Percentiles rank a stretch among this genome's conserved stretches.
These are phyloP conservation scores for Nephila pilipes DNA, from an alignment of 1,140 invertebrate genomes.

Conservation along the genomic window DNA sequence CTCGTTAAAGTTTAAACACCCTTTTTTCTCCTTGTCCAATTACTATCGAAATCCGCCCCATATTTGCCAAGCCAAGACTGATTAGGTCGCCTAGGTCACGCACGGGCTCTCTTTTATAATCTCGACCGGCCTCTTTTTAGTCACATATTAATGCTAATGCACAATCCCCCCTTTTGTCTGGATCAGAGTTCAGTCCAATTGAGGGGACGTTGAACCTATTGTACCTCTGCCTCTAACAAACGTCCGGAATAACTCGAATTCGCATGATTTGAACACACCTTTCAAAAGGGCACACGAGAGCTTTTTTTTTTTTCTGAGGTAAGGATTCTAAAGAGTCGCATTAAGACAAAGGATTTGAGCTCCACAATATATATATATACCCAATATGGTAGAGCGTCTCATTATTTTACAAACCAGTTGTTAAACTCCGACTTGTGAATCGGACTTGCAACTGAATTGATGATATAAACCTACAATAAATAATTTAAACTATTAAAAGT, in stretches of 20 bases:
- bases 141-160: slow-evolving; percentile 41
- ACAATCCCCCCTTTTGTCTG: slow-evolving; percentile 50
- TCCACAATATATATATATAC: too few relatives aligned
- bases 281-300: background rate
- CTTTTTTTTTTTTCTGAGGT: background rate
- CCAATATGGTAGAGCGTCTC: too few relatives aligned
- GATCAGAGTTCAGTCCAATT: slow-evolving; percentile 71
- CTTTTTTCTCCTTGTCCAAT: slow-evolving; percentile 34
- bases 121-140: slow-evolving; percentile 16
- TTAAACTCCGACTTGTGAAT: too few relatives aligned
- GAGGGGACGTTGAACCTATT: slow-evolving; percentile 64
- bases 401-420: too few relatives aligned
- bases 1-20: slow-evolving; percentile 42
- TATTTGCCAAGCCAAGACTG: slow-evolving; percentile 68
- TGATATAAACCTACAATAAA: too few relatives aligned
- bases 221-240: background rate
- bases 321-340: background rate
- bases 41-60: slow-evolving; percentile 52
- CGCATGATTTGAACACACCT: slow-evolving; percentile 12
- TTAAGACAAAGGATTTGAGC: background rate
- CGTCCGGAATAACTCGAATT: background rate
- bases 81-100: slow-evolving; percentile 69
- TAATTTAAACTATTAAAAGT: too few relatives aligned
- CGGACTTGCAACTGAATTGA: too few relatives aligned
- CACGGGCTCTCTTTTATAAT: slow-evolving; percentile 1